phyloP scores from a whole-genome alignment of 2,888 invertebrate species.

The Drosophila peninsularis region DNA sequence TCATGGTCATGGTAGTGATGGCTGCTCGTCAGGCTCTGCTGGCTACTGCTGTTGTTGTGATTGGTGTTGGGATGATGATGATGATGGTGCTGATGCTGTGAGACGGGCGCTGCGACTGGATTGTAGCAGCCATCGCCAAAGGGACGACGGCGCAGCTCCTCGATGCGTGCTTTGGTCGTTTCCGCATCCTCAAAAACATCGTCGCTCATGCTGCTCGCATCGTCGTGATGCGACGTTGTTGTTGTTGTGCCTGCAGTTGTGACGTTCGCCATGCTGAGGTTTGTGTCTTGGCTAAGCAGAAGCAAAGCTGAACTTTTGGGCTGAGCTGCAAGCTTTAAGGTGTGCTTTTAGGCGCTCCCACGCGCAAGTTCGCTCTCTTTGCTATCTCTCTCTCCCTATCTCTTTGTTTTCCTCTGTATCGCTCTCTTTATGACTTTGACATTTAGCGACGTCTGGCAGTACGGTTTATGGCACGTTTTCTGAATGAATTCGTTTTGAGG shows the following conservation, averaged over 20 bases:
- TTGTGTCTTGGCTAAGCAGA: conserved; percentile 59
- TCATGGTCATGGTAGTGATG: conserved; percentile 71
- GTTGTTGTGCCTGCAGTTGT: conserved; percentile 30
- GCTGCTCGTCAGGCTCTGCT: conserved; percentile 69
- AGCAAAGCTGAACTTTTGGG: conserved; percentile 44
- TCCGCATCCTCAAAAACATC: conserved; percentile 91
- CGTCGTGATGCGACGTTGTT: conserved; percentile 85
- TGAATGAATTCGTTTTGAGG: conserved; percentile 69
- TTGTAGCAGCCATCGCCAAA: conserved; percentile 79
- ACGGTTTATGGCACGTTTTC: conserved; percentile 77
- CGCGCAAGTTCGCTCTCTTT: conserved; percentile 10
- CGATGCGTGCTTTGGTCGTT: conserved; percentile 82
- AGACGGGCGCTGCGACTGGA: conserved; percentile 69
- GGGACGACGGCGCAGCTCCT: conserved; percentile 78
- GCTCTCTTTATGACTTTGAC: conserved; percentile 75
- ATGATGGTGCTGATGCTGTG: conserved; percentile 58
- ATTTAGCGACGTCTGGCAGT: conserved; percentile 59
- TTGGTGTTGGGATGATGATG: conserved; percentile 56
- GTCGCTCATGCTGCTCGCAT: conserved; percentile 90
- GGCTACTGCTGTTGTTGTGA: conserved; percentile 51
- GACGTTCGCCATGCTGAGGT: conserved; percentile 40
- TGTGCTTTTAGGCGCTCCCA: conserved; percentile 53
- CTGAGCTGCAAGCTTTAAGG: conserved; percentile 26
- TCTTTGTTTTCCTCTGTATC: conserved; percentile 20
- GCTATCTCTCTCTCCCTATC: conserved; percentile 1